Base-by-base conservation (phyloP, 2,888 invertebrate species). In the Sussaba pulchella region DNA sequence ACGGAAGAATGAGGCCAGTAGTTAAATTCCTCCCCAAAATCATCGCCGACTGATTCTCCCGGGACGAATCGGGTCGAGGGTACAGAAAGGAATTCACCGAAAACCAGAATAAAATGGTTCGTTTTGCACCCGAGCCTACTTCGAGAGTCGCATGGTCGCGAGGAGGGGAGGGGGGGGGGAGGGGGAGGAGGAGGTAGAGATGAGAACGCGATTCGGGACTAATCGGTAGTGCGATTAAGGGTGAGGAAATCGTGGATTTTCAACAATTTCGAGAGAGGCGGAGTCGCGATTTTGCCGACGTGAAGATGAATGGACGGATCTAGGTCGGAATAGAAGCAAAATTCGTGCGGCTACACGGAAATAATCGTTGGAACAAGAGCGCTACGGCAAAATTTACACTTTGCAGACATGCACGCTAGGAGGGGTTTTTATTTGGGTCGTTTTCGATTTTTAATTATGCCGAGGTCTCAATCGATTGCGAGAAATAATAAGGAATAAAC, bases 261-360 rank as follows among this genome's bases (percentile, higher is more conserved):
- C 17, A 36, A 36, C 26, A 54, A 64, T 57, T 72, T 45, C 26
- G 50, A 17, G 69, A 41, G 8, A 19, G 19, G 50, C 41, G 61
- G 66, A 31, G 41, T 43, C 17, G 52, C 74, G 76, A 52, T 84
- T 83, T 80, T 78, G 84, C 73, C 73, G 83, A 83, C 79, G 36
- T 24, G 66, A 81, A 76, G 84, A 87, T 88, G 87, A 89, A 89
- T 88, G 86, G 81, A 69, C 67, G 77, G 74, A 88, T 83, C 79
- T 82, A 77, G 87, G 85, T 87, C 88, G 80, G 26, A 79, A 50
- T 45, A 54, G 21, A 47, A 1, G 69, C 54, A 50, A 8, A 31
- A 2, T 31, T 2, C 31, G 17, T 19, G 21, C 54, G 50, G 64
- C 50, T 76, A 70, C 73, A 81, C 78, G 70, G 61, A 72, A 81